Evolutionary conservation across 37 sponge, comb jelly and placozoan species (phyloP).

Genomic region (Chondrosia reniformis): DNA sequence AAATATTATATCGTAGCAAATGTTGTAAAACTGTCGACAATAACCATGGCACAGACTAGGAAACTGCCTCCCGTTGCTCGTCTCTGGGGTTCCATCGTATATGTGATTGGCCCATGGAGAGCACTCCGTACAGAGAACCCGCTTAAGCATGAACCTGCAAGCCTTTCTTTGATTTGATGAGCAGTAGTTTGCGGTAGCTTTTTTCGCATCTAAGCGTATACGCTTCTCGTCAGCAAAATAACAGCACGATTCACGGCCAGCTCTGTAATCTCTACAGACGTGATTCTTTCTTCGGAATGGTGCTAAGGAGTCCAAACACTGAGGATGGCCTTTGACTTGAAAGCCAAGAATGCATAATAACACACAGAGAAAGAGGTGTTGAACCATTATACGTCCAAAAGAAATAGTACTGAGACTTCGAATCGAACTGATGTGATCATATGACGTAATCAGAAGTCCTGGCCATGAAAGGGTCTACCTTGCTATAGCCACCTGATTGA

Average conservation of each 20-base stretch:
- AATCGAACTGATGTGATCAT: no score
- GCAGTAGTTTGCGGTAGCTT: not conserved
- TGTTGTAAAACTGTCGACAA: conserved; percentile 39
- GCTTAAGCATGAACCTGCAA: conserved; percentile 38
- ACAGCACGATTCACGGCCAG: conserved; percentile 40
- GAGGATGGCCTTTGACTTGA: conserved; percentile 56
- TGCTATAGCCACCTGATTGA: no score
- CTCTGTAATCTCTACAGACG: conserved; percentile 50
- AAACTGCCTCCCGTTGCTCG: not conserved
- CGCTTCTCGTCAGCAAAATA: not conserved
- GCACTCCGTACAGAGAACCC: conserved; percentile 55
- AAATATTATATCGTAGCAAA: conserved; percentile 34
- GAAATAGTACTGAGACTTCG: no score
- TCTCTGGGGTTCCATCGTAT: conserved; percentile 41
- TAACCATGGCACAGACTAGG: conserved; percentile 57
- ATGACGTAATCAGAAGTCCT: no score
- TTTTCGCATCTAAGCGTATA: conserved; percentile 5
- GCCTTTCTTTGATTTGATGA: not conserved
- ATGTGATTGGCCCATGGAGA: conserved; percentile 75
- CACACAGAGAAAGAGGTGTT: no score
- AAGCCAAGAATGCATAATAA: no score
- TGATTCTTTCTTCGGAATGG: conserved; percentile 34
- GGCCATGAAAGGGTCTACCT: no score
- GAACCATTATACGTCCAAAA: no score
- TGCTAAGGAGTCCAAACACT: conserved; percentile 67